A percentile compares a stretch with the other conserved stretches of the same genome.
Evolutionary conservation across 2,888 invertebrate species (phyloP).

Genomic region (Netelia virgata): DNA sequence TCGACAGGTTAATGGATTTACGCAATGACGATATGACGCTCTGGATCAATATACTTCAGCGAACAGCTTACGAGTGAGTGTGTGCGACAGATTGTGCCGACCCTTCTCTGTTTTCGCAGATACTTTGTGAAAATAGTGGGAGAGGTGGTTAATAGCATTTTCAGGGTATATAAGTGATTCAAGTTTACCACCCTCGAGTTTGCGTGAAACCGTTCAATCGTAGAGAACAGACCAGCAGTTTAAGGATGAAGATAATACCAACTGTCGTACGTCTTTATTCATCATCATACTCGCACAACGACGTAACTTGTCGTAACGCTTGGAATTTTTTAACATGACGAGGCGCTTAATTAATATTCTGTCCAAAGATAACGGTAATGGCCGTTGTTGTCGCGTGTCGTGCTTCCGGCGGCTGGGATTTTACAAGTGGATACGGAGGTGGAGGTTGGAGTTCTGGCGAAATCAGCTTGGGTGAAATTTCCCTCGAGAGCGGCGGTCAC

Average conservation of each 20-base stretch:
- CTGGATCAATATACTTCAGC: slow-evolving; percentile 30
- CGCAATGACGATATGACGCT: slow-evolving; percentile 48
- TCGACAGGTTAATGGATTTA: slow-evolving; percentile 51
- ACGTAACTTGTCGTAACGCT: neutral
- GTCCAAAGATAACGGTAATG: slow-evolving; percentile 51
- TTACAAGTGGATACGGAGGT: slow-evolving; percentile 68
- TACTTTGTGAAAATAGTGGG: slow-evolving; percentile 48
- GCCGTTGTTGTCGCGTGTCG: slow-evolving; percentile 66
- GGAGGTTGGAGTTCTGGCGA: slow-evolving; percentile 62
- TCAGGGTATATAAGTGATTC: slow-evolving; percentile 73
- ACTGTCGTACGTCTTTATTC: slow-evolving; percentile 28
- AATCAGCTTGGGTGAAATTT: slow-evolving; percentile 78
- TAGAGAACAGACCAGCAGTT: slow-evolving; percentile 17
- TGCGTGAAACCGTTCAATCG: slow-evolving; percentile 44
- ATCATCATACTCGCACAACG: neutral
- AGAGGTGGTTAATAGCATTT: slow-evolving; percentile 24
- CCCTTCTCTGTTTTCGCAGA: neutral
- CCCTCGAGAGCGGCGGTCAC: slow-evolving; percentile 66
- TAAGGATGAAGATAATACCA: slow-evolving; percentile 45
- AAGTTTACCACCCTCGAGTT: slow-evolving; percentile 65
- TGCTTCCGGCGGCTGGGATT: slow-evolving; percentile 67
- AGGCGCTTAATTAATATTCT: neutral
- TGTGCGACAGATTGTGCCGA: slow-evolving; percentile 11
- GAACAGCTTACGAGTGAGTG: slow-evolving; percentile 25
- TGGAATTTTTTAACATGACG: too few species aligned